Evolutionary conservation across 2,797 vertebrate genomes (phyloP), one percentile per base, ranked within the genome.

Genomic region (Poeciliopsis turneri): DNA sequence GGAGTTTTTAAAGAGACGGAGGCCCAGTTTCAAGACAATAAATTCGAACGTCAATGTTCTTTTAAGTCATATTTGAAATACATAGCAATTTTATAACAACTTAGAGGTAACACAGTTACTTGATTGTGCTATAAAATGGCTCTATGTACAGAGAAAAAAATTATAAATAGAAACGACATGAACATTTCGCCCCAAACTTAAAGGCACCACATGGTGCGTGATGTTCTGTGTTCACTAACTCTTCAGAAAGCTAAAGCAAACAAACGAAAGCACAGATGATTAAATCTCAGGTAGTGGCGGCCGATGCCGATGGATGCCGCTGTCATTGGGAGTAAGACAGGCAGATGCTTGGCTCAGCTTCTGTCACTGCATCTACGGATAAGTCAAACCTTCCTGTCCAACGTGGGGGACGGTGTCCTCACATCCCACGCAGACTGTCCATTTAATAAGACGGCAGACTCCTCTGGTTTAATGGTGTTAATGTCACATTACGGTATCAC

Each of bases 241-340:
- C 80, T 84, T 43, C 4, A n/a, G 79, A 84, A 88, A 80, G 46
- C 11, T 51, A 83, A 86, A 84, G 81, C 74, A 82, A 89, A 16
- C 85, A 78, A 68, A 78, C 66, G 55, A 78, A 78, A 66, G 78
- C 75, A 49, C 81, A 92, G 90, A 90, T 86, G 80, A 84, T 90
- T 90, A 91, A 92, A 94, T 90, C 55, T 80, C 84, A 92, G 92
- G 87, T 86, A 84, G 86, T 72, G 86, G 93, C 89, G 91, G 86
- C 82, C 66, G 76, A 88, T 82, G 39, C 5, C 1, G 20, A 69
- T 43, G 20, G 39, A n/a, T 69, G 39, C 9, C 6, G 1, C 39
- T 6, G 12, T 9, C 36, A 13, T 68, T 68, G 64, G 18, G 18
- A 12, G 36, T 68, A 39, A 68, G 64, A 68, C 18, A 20, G 8